phyloP scores from a whole-genome alignment of 2,797 vertebrate genomes.

The Pangasius sanitwongsei region DNA sequence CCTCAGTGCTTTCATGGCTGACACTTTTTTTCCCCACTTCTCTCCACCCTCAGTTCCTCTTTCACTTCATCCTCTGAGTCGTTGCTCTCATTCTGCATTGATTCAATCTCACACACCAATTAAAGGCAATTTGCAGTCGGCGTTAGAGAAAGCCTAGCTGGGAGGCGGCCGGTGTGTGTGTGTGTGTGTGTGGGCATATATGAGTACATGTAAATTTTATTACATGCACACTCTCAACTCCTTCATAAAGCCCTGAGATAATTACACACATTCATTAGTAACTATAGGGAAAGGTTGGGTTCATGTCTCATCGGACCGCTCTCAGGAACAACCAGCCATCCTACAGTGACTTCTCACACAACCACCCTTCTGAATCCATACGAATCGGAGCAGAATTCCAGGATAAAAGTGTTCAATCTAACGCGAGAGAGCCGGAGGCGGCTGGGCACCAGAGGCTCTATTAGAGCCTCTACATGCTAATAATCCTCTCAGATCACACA shows the following conservation, averaged over 20 bases:
- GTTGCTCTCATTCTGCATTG: slow-evolving; percentile 67
- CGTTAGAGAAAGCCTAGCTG: slow-evolving; percentile 66
- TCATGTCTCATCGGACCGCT: neutral
- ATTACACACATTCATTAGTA: neutral
- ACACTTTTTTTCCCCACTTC: neutral
- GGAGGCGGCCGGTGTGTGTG: slow-evolving; percentile 58
- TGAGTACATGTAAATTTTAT: slow-evolving; percentile 44
- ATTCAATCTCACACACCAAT: slow-evolving; percentile 71
- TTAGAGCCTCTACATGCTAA: slow-evolving; percentile 3
- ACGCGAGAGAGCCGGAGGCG: neutral
- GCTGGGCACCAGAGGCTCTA: neutral
- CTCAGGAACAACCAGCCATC: neutral
- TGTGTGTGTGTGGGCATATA: slow-evolving; percentile 8
- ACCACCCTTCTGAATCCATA: neutral
- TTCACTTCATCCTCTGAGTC: slow-evolving; percentile 45
- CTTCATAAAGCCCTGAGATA: neutral
- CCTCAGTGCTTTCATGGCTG: neutral
- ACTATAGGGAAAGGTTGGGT: neutral
- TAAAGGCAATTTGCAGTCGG: slow-evolving; percentile 72
- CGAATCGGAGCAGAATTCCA: neutral
- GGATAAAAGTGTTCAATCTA: slow-evolving; percentile 2
- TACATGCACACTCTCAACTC: neutral
- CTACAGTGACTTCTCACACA: neutral
- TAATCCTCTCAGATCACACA: neutral
- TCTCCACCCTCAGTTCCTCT: slow-evolving; percentile 29